Evolutionary conservation across 64 coral and sea anemone species (phyloP).

Genomic region (Dendrophyllia cribrosa): DNA sequence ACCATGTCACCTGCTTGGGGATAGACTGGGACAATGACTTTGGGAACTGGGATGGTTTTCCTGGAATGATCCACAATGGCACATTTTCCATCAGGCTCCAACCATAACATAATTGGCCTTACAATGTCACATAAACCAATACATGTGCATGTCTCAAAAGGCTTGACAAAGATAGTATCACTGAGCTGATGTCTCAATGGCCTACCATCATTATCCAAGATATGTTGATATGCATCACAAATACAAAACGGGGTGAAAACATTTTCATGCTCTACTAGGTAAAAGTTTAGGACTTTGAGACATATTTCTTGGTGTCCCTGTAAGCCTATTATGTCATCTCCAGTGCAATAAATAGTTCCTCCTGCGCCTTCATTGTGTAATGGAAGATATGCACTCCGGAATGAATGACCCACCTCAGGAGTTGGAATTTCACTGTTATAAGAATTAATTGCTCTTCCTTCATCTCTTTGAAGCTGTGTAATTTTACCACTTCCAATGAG

Average conservation of each 20-base stretch:
- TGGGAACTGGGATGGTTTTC: neutral
- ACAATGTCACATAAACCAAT: conserved; percentile 1
- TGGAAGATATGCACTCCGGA: conserved; percentile 4
- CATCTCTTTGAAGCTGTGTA: neutral
- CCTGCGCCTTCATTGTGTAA: conserved; percentile 16
- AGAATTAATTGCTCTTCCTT: conserved; percentile 8
- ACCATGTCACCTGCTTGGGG: conserved; percentile 19
- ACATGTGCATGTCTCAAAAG: conserved; percentile 17
- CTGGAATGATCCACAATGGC: conserved; percentile 21
- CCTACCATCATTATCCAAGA: neutral
- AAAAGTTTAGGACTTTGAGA: conserved; percentile 16
- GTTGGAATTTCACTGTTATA: conserved; percentile 10
- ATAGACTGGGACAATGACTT: neutral
- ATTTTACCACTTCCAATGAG: conserved; percentile 24
- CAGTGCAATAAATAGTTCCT: conserved; percentile 6
- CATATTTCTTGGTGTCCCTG: conserved; percentile 5
- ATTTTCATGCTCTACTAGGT: conserved; percentile 5
- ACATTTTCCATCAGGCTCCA: conserved; percentile 32
- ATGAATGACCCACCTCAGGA: conserved; percentile 12
- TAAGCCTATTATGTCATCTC: conserved; percentile 27
- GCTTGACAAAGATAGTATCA: conserved; percentile 34
- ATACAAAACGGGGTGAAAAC: neutral
- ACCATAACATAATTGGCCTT: conserved; percentile 24
- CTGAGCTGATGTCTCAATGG: conserved; percentile 23
- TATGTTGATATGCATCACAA: neutral